Evolutionary conservation across 2,888 invertebrate genomes (phyloP).

Genomic region (Parochlus steinenii): DNA sequence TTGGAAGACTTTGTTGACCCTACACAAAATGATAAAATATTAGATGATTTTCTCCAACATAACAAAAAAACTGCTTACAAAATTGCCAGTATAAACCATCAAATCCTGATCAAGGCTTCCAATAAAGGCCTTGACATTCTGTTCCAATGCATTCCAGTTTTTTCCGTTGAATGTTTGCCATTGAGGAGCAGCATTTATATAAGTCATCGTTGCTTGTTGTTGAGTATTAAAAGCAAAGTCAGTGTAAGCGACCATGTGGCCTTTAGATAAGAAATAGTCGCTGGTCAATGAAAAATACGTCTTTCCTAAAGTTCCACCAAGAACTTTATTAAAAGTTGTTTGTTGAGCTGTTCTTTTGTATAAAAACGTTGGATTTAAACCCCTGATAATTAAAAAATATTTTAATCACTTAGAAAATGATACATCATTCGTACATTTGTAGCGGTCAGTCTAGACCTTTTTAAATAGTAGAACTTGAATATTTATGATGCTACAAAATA

Average conservation of each 20-base stretch:
- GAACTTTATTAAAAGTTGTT: constrained; percentile 16
- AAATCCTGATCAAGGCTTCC: constrained; percentile 15
- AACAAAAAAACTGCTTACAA: too few relatives aligned
- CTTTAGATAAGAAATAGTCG: constrained; percentile 27
- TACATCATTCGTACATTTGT: too few relatives aligned
- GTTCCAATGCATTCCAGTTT: constrained; percentile 27
- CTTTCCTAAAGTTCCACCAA: too few relatives aligned
- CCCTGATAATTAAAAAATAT: constrained; percentile 16
- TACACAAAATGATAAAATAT: constrained; percentile 3
- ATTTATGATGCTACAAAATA: too few relatives aligned
- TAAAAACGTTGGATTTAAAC: constrained; percentile 9
- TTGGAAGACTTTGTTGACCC: constrained; percentile 23
- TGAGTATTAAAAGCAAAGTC: constrained; percentile 34
- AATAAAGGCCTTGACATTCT: constrained; percentile 19
- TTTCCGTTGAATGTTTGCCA: constrained; percentile 34
- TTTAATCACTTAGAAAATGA: too few relatives aligned
- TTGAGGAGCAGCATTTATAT: constrained; percentile 36
- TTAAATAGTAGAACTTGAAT: too few relatives aligned
- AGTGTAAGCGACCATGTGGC: constrained; percentile 34
- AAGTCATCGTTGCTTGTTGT: constrained; percentile 34
- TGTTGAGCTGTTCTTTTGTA: constrained; percentile 19
- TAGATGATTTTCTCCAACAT: neutral
- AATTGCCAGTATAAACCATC: constrained; percentile 26
- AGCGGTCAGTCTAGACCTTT: too few relatives aligned
- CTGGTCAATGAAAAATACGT: too few relatives aligned